Base-by-base conservation (phyloP, 2,113 vertebrate species). In the Lycaon pictus region DNA sequence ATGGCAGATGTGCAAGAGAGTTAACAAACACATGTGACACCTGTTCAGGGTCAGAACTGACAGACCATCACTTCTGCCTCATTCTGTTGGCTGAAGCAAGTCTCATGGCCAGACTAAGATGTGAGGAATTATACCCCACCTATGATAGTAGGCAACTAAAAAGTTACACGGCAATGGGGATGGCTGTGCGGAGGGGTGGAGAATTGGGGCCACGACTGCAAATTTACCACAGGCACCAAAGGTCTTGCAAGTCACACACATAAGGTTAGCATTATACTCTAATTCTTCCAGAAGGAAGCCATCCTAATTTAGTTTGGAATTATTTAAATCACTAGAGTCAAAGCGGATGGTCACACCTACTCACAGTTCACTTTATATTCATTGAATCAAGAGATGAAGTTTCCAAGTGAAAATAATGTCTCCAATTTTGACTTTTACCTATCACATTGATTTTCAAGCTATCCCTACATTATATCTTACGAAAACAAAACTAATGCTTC, bases 401-500 rank as follows among this genome's bases (percentile, higher is more conserved):
- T 92, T 95, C 25, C 58, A 94, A 91, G 72, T 93, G 62, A 88
- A 88, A 88, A 83, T 86, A 81, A 88, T 32, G 23, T 88, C 22
- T 91, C 86, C 16, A 48, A 8, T n/a, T 95, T 76, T 84, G 69
- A 69, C 56, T 95, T 62, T 20, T 77, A 55, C 63, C 37, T 96
- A 35, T 88, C 60, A 79, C 71, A 80, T 15, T 80, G 29, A 35
- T 89, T 96, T 96, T 80, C 88, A 89, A 96, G 48, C 48, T 51
- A 67, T 88, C 32, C 72, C n/a, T 96, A 72, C 95, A 97, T 97
- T 97, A 83, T 82, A 93, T 25, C 84, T 94, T 17, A 51, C 3
- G 29, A 88, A 88, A 56, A 84, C 2, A 48, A 90, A 97, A 90
- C 72, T 97, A 89, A 98, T 72, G 90, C 37, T 82, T 97, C 71